These are phyloP conservation scores for Megalurothrips usitatus DNA, from an alignment of 2,888 invertebrate genomes.

Conservation along the genomic window DNA sequence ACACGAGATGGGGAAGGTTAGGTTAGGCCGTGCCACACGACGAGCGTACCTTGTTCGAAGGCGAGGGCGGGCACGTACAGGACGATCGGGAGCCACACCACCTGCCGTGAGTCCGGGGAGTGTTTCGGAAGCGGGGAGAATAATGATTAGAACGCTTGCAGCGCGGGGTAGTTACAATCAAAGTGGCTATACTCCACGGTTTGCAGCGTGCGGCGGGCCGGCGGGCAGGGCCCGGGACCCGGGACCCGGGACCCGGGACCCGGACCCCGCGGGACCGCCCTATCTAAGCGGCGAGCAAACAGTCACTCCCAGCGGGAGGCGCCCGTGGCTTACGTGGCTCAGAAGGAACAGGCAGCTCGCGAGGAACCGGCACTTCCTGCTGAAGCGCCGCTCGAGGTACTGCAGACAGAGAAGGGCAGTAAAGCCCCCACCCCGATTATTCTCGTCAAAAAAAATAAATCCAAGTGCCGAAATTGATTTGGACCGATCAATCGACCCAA, in stretches of 20 bases:
- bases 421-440: background rate
- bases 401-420: constrained; percentile 22
- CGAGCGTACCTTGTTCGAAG: constrained; percentile 34
- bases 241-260: too few species aligned
- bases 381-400: constrained; percentile 35
- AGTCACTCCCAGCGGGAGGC: background rate
- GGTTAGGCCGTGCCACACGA: background rate
- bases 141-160: too few species aligned
- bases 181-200: too few species aligned
- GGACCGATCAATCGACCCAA: too few species aligned
- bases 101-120: background rate
- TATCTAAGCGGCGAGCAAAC: too few species aligned
- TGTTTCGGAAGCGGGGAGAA: too few species aligned
- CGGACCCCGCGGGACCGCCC: too few species aligned
- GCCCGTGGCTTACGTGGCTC: constrained; percentile 36
- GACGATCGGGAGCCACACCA: constrained; percentile 34
- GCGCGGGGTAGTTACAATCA: too few species aligned
- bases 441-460: background rate
- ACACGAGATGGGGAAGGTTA: background rate
- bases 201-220: too few species aligned
- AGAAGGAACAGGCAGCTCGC: constrained; percentile 34
- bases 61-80: constrained; percentile 35
- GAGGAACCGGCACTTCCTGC: constrained; percentile 32
- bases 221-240: too few species aligned
- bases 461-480: too few species aligned